Evolutionary conservation across 1,140 invertebrate genomes (phyloP).

Genomic region (Andricus grossulariae): DNA sequence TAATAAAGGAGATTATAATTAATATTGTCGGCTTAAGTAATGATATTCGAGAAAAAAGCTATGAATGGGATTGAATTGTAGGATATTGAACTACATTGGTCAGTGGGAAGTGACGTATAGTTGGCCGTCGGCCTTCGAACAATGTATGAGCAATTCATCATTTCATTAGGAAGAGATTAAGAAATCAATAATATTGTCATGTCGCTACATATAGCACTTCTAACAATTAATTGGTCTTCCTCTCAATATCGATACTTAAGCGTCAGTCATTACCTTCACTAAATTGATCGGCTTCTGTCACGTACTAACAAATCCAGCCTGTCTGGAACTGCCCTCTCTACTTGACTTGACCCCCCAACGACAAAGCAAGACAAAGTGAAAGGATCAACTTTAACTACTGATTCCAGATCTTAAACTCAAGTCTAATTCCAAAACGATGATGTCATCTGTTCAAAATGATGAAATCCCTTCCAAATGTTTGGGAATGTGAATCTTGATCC

Average conservation of each 20-base stretch:
- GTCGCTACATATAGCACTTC: slow-evolving; percentile 47
- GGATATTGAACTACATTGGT: neutral
- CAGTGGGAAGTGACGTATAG: neutral
- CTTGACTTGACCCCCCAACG: neutral
- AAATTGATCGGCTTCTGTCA: slow-evolving; percentile 51
- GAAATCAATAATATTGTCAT: slow-evolving; percentile 58
- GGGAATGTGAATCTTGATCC: too few species aligned
- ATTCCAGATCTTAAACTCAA: neutral
- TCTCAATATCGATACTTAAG: slow-evolving; percentile 39
- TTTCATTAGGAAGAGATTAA: slow-evolving; percentile 61
- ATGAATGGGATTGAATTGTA: slow-evolving; percentile 5
- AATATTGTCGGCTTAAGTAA: too few species aligned
- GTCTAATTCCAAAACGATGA: slow-evolving; percentile 33
- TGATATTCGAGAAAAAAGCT: too few species aligned
- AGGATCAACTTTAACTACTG: neutral
- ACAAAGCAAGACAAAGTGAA: neutral
- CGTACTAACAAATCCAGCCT: slow-evolving; percentile 42
- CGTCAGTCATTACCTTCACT: slow-evolving; percentile 47
- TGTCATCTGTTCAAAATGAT: neutral
- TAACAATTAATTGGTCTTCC: slow-evolving; percentile 56
- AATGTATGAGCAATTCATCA: slow-evolving; percentile 59
- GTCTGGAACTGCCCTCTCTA: neutral
- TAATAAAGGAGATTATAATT: too few species aligned
- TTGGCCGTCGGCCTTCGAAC: slow-evolving; percentile 45
- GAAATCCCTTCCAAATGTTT: too few species aligned